A percentile compares a stretch with the other conserved stretches of the same genome.
These are phyloP conservation scores for Stenurella melanura DNA, from an alignment of 2,888 invertebrate genomes.

Conservation along the genomic window DNA sequence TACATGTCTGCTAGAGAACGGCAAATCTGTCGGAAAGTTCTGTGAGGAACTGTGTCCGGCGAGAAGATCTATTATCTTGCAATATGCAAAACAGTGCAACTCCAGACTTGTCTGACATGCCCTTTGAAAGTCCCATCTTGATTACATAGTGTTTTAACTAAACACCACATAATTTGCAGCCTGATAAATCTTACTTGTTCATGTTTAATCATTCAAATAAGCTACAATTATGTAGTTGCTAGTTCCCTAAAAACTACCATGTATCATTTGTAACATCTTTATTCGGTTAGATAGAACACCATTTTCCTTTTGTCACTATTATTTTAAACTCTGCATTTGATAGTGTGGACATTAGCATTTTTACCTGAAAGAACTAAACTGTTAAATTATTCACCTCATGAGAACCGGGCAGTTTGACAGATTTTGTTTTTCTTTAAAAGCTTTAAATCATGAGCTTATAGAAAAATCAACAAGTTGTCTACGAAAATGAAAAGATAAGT, in stretches of 20 bases:
- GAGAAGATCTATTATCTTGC: conserved; percentile 5
- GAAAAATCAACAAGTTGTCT: too few species aligned
- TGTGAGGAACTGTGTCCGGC: background rate
- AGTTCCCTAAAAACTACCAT: background rate
- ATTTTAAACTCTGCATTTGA: too few species aligned
- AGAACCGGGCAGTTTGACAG: too few species aligned
- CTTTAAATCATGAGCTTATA: too few species aligned
- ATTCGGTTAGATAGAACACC: too few species aligned
- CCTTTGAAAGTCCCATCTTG: background rate
- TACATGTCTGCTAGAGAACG: background rate
- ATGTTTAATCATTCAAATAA: conserved; percentile 3
- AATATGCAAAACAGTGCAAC: conserved; percentile 7
- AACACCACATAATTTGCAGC: background rate
- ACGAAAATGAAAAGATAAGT: too few species aligned
- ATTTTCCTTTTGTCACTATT: too few species aligned
- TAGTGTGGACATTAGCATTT: too few species aligned
- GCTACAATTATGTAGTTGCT: background rate
- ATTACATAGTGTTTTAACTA: conserved; percentile 7
- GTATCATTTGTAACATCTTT: background rate
- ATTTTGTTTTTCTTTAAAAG: too few species aligned
- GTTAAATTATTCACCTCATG: too few species aligned
- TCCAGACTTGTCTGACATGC: background rate
- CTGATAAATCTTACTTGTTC: background rate
- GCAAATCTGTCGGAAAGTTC: conserved; percentile 1
- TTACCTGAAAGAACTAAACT: too few species aligned